Conservation (phyloP, 2,113 vertebrate genomes). For the Elephantulus edwardii region DNA sequence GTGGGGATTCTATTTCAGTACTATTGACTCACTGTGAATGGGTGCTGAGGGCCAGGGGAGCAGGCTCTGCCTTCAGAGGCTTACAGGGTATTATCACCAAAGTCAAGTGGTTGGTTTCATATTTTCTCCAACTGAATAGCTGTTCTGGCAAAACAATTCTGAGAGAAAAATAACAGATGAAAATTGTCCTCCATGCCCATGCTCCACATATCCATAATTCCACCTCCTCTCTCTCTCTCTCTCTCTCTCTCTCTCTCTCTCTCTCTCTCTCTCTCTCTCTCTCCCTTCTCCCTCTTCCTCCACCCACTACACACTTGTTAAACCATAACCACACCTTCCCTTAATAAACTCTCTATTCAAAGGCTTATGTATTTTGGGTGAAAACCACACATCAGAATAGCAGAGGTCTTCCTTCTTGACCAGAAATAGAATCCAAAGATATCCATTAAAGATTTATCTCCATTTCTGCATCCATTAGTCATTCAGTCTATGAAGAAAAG, state of each 20-base stretch:
- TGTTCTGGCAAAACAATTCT: slow-evolving; percentile 41
- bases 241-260: fast-evolving
- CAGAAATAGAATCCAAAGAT: neutral
- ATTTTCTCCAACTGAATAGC: neutral
- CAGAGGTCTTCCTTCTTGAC: neutral
- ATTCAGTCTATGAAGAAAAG: neutral
- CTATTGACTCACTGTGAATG: slow-evolving; percentile 47
- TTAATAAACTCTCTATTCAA: neutral
- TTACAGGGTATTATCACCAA: neutral
- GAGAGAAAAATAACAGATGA: neutral
- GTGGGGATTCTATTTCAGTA: slow-evolving; percentile 54
- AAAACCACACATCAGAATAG: neutral
- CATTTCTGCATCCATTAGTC: neutral
- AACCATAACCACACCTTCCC: too few species aligned
- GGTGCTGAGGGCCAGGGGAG: neutral
- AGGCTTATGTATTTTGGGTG: neutral
- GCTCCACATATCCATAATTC: neutral
- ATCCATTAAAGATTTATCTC: neutral
- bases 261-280: neutral
- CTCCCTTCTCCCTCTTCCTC: too few species aligned
- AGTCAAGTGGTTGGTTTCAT: slow-evolving; percentile 43
- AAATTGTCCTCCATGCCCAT: neutral
- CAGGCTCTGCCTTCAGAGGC: slow-evolving; percentile 22
- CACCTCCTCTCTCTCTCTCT: neutral
- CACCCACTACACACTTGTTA: neutral